Conservation (phyloP, 1,140 invertebrate genomes). For the Lepidostoma basale region DNA sequence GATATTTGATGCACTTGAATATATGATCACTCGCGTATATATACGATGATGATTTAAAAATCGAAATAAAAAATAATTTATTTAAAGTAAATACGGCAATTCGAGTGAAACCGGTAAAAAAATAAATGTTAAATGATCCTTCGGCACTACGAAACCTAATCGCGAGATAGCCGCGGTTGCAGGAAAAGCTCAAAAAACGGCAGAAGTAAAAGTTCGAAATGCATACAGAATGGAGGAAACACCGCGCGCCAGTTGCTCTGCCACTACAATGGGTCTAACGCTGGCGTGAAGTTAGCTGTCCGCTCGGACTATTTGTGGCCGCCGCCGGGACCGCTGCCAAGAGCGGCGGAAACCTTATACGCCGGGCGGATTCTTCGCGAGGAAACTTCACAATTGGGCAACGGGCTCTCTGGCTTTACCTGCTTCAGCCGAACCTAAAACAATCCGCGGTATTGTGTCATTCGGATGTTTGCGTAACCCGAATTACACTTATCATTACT, state of each 20-base stretch:
- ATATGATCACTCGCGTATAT: too few relatives aligned
- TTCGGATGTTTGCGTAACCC: not conserved
- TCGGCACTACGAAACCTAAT: not conserved
- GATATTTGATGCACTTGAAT: too few relatives aligned
- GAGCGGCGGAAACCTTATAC: constrained; percentile 36
- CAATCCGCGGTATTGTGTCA: constrained; percentile 20
- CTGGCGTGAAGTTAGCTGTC: not conserved
- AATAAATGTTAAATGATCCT: too few relatives aligned
- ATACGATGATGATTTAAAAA: too few relatives aligned
- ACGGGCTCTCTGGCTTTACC: not conserved
- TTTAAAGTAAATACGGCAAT: too few relatives aligned
- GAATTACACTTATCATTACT: too few relatives aligned
- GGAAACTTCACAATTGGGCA: constrained; percentile 33
- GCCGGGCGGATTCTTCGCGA: constrained; percentile 15
- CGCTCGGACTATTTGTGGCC: constrained; percentile 25
- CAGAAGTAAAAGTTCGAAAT: not conserved
- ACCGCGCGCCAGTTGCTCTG: constrained; percentile 10
- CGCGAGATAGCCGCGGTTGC: not conserved
- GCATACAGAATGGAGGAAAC: constrained; percentile 9
- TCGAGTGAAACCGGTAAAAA: not conserved
- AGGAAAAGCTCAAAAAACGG: not conserved
- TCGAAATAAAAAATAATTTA: too few relatives aligned
- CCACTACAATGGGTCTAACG: constrained; percentile 14
- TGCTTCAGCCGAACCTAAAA: constrained; percentile 5
- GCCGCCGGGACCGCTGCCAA: constrained; percentile 26